Base-by-base conservation (phyloP, 2,888 invertebrate species). In the Biston stratarius region DNA sequence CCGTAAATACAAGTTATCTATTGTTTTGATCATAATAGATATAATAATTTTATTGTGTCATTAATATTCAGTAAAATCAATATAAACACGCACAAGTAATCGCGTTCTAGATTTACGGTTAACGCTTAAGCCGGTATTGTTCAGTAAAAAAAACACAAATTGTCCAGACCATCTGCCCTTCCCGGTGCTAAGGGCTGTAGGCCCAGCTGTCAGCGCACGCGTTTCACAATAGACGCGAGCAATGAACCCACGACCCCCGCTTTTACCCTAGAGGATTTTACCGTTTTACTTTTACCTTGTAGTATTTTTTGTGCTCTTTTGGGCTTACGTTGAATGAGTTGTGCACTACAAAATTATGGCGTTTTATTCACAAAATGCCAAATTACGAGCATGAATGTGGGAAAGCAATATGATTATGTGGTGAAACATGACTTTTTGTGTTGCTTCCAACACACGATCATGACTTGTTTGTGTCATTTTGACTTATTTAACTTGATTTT, bases 141-240 rank as follows among this genome's bases (percentile, higher is more conserved):
- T 77, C 74, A 59, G 69, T 75, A 79, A 81, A 80, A 78, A 70
- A 76, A 44, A 14, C 40, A 45, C 40, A 48, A 56, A 75, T 72
- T 70, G 72, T 77, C 75, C 71, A 72, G 81, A 83, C 87, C 92
- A 92, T 90, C 91, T 91, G 91, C 88, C 83, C 80, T 80, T 83
- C 82, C 81, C 77, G 76, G 77, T 70, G 77, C 79, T 76, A 79
- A 83, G 83, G 86, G 83, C 85, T 74, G 80, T 70, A 77, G 74
- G 78, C 74, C 85, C 93, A 93, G 93, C 93, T 93, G 92, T 81
- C 90, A 74, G 68, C 90, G 92, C 92, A 90, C 91, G 92, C 92
- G 92, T 88, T 81, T 75, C 72, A 91, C 92, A 91, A 91, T 89
- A 82, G 83, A 77, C 74, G 80, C 91, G 93, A 91, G 85, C 93